Percentiles rank a stretch among this genome's conserved stretches.
These are phyloP conservation scores for Rhinichthys osculus DNA, from an alignment of 2,797 vertebrate genomes.

Conservation along the genomic window DNA sequence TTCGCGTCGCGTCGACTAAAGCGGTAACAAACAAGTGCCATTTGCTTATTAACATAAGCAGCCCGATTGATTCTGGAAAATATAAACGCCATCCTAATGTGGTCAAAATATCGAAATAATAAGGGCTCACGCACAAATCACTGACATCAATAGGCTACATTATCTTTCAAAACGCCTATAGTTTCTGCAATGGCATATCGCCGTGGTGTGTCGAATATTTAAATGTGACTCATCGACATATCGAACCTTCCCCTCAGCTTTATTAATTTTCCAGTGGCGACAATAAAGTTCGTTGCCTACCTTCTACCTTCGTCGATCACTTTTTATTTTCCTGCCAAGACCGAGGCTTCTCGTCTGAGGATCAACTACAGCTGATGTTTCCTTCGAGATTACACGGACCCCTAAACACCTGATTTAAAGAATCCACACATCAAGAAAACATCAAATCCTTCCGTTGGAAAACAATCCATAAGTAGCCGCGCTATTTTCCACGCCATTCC, in stretches of 20 bases:
- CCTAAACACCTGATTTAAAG: slow-evolving; percentile 70
- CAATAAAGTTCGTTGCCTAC: slow-evolving; percentile 61
- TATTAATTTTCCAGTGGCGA: slow-evolving; percentile 37
- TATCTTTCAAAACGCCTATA: not conserved
- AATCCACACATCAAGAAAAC: slow-evolving; percentile 54
- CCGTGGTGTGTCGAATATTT: not conserved
- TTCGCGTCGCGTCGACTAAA: not conserved
- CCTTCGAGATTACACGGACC: slow-evolving; percentile 66
- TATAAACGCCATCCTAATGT: not conserved
- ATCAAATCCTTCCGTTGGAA: slow-evolving; percentile 66
- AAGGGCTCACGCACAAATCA: slow-evolving; percentile 4
- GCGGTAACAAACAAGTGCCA: slow-evolving; percentile 37
- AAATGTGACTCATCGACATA: not conserved
- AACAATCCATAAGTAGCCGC: slow-evolving; percentile 66
- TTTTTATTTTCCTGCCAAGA: slow-evolving; percentile 57
- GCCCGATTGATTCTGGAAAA: not conserved
- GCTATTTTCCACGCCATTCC: slow-evolving; percentile 68
- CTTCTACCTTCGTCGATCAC: slow-evolving; percentile 75
- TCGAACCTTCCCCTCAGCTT: not conserved
- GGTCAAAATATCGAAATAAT: not conserved
- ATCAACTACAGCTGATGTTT: slow-evolving; percentile 56
- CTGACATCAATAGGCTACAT: not conserved
- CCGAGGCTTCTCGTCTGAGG: slow-evolving; percentile 38
- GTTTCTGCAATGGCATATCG: not conserved
- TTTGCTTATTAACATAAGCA: not conserved